Evolutionary conservation across 2,888 invertebrate species (phyloP).

Genomic region (Protodeltote pygarga): DNA sequence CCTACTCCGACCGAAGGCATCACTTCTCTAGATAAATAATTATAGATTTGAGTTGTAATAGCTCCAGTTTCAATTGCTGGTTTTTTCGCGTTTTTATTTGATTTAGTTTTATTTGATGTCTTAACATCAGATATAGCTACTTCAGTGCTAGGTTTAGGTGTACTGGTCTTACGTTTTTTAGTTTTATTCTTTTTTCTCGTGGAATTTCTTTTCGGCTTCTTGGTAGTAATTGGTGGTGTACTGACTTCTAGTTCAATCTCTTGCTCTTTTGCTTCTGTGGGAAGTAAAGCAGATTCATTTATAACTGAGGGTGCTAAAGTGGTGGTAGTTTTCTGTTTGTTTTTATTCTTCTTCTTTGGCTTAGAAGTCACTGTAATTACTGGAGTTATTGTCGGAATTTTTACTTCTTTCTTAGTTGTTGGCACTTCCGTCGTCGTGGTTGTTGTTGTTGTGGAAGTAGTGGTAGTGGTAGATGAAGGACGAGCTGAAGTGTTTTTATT

Average conservation of each 20-base stretch:
- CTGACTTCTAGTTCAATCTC: slow-evolving; percentile 83
- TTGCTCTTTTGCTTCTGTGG: slow-evolving; percentile 81
- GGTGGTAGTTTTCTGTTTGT: slow-evolving; percentile 68
- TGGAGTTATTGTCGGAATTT: slow-evolving; percentile 51
- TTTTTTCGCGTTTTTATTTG: slow-evolving; percentile 72
- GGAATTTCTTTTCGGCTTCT: slow-evolving; percentile 78
- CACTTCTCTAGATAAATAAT: slow-evolving; percentile 92
- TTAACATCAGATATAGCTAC: slow-evolving; percentile 72
- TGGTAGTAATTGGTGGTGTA: slow-evolving; percentile 79
- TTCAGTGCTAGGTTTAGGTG: slow-evolving; percentile 69
- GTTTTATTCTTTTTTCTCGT: slow-evolving; percentile 86
- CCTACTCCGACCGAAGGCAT: slow-evolving; percentile 94
- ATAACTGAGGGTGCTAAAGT: slow-evolving; percentile 65
- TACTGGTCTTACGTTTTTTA: slow-evolving; percentile 86
- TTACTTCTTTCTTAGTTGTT: slow-evolving; percentile 67
- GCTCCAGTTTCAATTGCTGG: slow-evolving; percentile 82
- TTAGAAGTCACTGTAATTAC: slow-evolving; percentile 67
- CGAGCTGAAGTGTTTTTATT: slow-evolving; percentile 73
- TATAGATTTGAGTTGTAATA: slow-evolving; percentile 91
- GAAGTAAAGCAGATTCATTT: slow-evolving; percentile 75
- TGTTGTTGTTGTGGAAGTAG: slow-evolving; percentile 54
- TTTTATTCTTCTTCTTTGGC: slow-evolving; percentile 79
- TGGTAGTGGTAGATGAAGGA: slow-evolving; percentile 55
- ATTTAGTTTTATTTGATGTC: slow-evolving; percentile 86
- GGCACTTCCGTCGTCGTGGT: slow-evolving; percentile 59